Conservation (phyloP, 1,140 invertebrate species). For the Chlorops oryzae region DNA sequence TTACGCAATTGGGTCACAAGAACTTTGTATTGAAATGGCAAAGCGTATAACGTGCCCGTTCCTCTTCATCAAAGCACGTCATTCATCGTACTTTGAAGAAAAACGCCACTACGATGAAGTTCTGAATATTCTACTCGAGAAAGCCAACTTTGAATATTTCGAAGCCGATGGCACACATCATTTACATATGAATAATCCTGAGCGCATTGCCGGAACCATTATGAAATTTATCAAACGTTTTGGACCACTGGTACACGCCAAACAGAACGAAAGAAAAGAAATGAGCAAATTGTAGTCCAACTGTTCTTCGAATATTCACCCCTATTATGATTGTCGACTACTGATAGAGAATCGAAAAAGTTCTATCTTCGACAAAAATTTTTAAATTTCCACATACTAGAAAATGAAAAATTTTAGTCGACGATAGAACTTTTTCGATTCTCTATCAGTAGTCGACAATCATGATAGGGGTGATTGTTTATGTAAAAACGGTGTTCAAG, state of each 20-base stretch:
- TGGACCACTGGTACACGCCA: constrained; percentile 30
- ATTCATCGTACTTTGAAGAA: constrained; percentile 54
- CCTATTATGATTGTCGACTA: too few species aligned
- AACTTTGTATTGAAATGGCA: constrained; percentile 51
- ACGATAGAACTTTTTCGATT: too few species aligned
- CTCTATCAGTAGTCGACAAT: too few species aligned
- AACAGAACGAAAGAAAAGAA: constrained; percentile 18
- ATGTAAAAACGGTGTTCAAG: too few species aligned
- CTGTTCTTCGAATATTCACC: too few species aligned
- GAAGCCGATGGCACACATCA: constrained; percentile 66
- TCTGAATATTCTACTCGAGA: constrained; percentile 52
- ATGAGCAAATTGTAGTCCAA: constrained; percentile 11
- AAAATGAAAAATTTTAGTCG: too few species aligned
- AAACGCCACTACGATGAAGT: constrained; percentile 54
- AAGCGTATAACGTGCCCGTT: constrained; percentile 53
- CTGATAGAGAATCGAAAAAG: too few species aligned
- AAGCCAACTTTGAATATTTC: constrained; percentile 56
- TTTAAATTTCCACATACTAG: too few species aligned
- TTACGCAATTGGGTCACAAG: constrained; percentile 50
- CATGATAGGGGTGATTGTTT: too few species aligned
- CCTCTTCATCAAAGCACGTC: constrained; percentile 54
- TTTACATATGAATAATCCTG: constrained; percentile 64
- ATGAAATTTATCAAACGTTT: constrained; percentile 54
- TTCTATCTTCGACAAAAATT: too few species aligned
- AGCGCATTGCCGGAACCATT: constrained; percentile 53